Evolutionary conservation across 2,797 vertebrate genomes (phyloP), one percentile per base, ranked within the genome.

Genomic region (Melanogrammus aeglefinus): DNA sequence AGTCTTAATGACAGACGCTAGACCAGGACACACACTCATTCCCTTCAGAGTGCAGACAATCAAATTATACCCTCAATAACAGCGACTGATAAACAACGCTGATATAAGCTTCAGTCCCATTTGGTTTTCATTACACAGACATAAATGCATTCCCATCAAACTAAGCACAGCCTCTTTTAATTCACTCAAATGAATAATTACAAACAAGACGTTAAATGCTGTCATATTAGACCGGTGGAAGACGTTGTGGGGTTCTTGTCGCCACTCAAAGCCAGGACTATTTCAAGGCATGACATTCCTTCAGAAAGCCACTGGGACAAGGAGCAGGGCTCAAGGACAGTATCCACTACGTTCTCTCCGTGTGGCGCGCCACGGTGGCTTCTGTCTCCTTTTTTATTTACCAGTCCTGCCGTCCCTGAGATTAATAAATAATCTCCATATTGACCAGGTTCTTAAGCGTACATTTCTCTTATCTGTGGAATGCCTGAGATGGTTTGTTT

Each of bases 1-100:
- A 88, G 86, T 84, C 78, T 81, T 88, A 89, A 91, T 90, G 89
- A 91, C 91, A 91, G 89, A 92, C 83, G 79, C 91, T 88, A 88
- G 83, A 85, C 74, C 88, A 27, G 9, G 14, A 83, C 80, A 85
- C 86, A 88, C 87, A 89, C 85, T 83, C 88, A 88, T 70, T 83
- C 84, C 86, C 83, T 16, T 44, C 88, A 8, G 87, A 13, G n/a
- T 80, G 57, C 71, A 83, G 88, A 91, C 90, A 91, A 91, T 91
- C 88, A 78, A 86, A 79, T 90, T 88, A 86, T 73, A 75, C 84
- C 78, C 69, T 71, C 10, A 75, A 86, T 71, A 80, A 89, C 87
- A 78, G 79, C 77, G 7, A 27, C 63, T 39, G 38, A 39, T 39
- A 39, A 27, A 69, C 63, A 12, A 29, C 63, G 24, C 7, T 2